Conservation (phyloP, 2,113 vertebrate species). For the Riparia riparia region DNA sequence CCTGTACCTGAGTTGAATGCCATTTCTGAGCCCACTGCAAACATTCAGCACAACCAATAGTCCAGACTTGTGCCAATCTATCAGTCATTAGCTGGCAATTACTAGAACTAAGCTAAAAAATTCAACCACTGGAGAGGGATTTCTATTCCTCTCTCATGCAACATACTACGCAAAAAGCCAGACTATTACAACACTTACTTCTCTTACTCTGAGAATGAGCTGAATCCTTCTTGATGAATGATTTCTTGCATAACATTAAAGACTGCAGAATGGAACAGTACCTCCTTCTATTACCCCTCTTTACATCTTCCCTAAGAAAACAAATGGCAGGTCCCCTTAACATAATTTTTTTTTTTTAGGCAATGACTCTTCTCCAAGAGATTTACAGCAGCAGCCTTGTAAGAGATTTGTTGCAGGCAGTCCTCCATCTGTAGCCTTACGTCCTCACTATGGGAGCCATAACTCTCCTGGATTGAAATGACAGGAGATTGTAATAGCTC, state of each 20-base stretch:
- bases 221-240: constrained; percentile 26
- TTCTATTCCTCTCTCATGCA: neutral
- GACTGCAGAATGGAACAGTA: neutral
- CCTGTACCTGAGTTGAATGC: neutral
- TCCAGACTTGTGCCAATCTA: neutral
- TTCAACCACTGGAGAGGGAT: neutral
- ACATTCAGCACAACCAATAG: neutral
- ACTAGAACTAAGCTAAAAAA: neutral
- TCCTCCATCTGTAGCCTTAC: constrained; percentile 68
- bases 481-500: constrained; percentile 71
- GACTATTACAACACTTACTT: neutral
- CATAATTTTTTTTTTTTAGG: constrained; percentile 43
- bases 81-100: neutral
- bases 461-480: constrained; percentile 71
- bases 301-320: constrained; percentile 62
- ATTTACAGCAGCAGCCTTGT: constrained; percentile 75
- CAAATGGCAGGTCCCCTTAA: constrained; percentile 60
- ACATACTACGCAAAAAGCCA: neutral
- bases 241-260: constrained; percentile 33
- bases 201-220: neutral
- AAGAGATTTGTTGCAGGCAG: constrained; percentile 76
- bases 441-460: constrained; percentile 56
- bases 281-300: constrained; percentile 17
- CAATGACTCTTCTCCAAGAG: constrained; percentile 64
- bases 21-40: neutral